These are phyloP conservation scores for Corynorhinus townsendii DNA, from an alignment of 2,113 vertebrate species.

Conservation along the genomic window DNA sequence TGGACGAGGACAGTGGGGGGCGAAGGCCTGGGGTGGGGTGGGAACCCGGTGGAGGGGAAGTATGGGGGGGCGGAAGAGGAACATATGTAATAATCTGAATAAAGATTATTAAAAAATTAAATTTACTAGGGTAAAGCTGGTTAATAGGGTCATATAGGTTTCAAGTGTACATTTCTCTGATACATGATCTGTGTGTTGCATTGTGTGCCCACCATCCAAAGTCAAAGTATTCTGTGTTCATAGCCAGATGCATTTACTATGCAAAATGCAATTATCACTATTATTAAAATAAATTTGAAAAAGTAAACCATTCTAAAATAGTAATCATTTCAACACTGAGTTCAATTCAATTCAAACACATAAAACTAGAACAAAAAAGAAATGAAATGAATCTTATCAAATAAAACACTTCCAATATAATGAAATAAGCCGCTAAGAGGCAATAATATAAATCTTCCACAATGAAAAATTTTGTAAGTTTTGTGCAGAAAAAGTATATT, in stretches of 20 bases:
- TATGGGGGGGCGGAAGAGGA: too few relatives aligned
- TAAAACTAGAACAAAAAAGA: conserved; percentile 30
- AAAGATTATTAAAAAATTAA: too few relatives aligned
- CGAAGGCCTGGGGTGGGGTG: too few relatives aligned
- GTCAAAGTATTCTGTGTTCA: background rate
- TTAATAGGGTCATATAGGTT: background rate
- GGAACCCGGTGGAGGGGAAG: too few relatives aligned
- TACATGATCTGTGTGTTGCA: too few relatives aligned
- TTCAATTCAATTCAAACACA: conserved; percentile 11
- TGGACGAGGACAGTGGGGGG: too few relatives aligned
- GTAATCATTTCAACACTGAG: background rate
- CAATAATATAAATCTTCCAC: background rate
- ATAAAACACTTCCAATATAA: background rate
- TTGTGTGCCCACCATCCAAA: too few relatives aligned
- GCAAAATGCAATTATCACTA: conserved; percentile 6
- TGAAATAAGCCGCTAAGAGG: background rate
- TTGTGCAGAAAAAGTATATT: background rate
- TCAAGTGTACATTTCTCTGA: too few relatives aligned
- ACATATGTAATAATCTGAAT: too few relatives aligned
- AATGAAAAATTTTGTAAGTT: background rate
- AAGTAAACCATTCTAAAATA: conserved; percentile 1
- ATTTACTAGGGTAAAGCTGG: background rate
- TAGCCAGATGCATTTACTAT: background rate
- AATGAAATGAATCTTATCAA: background rate
- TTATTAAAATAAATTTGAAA: conserved; percentile 19